Evolutionary conservation across 2,797 vertebrate species (phyloP).

Genomic region (Chaenodraco wilsoni): DNA sequence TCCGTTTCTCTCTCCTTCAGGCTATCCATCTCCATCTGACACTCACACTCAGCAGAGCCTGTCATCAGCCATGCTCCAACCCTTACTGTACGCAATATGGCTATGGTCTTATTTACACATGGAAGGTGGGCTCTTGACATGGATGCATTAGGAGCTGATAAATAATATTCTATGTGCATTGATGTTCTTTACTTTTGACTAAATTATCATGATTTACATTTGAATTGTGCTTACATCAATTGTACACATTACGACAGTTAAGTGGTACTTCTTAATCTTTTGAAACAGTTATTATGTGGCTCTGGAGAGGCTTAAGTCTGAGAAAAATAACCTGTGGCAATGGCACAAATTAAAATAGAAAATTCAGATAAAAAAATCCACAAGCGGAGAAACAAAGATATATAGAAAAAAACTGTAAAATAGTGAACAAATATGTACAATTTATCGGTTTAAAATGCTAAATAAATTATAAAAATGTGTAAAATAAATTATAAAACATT

Average conservation of each 20-base stretch:
- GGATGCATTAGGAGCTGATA: not conserved
- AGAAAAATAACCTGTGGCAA: too few relatives aligned
- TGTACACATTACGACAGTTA: not conserved
- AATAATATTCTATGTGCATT: not conserved
- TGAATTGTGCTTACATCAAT: not conserved
- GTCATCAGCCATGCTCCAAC: not conserved
- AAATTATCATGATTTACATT: not conserved
- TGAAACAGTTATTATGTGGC: not conserved
- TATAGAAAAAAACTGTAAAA: too few relatives aligned
- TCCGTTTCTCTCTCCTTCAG: not conserved
- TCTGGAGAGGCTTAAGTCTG: not conserved
- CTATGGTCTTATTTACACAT: not conserved
- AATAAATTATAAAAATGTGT: too few relatives aligned
- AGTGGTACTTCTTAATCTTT: not conserved
- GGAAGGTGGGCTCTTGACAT: not conserved
- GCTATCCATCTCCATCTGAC: slow-evolving; percentile 2
- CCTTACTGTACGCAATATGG: too few relatives aligned
- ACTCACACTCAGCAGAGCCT: not conserved
- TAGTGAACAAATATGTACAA: too few relatives aligned
- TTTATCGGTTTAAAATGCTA: too few relatives aligned
- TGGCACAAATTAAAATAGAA: too few relatives aligned
- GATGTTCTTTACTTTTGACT: not conserved
- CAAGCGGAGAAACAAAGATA: not conserved
- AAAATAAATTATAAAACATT: too few relatives aligned
- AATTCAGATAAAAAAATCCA: not conserved